Evolutionary conservation across 2,797 vertebrate genomes (phyloP).

Genomic region (Sciaenops ocellatus): DNA sequence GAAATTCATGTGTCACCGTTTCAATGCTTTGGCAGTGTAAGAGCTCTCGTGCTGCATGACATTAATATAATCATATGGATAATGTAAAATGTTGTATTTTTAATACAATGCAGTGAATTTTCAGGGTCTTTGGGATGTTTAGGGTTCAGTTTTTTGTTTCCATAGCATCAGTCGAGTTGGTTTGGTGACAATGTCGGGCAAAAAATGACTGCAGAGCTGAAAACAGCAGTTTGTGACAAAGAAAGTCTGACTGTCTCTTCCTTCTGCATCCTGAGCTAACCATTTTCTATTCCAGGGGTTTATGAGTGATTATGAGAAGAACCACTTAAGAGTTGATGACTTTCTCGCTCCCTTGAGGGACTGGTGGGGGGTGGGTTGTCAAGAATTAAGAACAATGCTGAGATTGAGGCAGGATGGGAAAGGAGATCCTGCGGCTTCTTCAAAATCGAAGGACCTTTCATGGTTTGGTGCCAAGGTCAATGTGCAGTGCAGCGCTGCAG

Average conservation of each 20-base stretch:
- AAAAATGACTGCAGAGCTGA: constrained; percentile 22
- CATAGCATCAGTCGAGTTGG: not conserved
- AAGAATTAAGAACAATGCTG: constrained; percentile 19
- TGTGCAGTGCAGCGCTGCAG: constrained; percentile 17
- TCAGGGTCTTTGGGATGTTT: not conserved
- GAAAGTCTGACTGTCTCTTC: not conserved
- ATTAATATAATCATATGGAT: not conserved
- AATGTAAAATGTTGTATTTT: not conserved
- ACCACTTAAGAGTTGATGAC: constrained; percentile 37
- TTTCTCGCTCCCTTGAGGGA: constrained; percentile 30
- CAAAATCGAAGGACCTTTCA: constrained; percentile 27
- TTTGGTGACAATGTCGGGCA: constrained; percentile 18
- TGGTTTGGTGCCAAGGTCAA: constrained; percentile 35
- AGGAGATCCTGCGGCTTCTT: constrained; percentile 6
- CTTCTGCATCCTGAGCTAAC: not conserved
- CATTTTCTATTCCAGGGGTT: constrained; percentile 13
- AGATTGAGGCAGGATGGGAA: constrained; percentile 2
- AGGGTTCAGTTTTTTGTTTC: not conserved
- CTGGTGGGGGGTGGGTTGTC: constrained; percentile 23
- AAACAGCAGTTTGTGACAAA: constrained; percentile 8
- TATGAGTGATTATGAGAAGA: constrained; percentile 38
- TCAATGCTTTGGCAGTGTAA: not conserved
- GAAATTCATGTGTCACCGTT: not conserved
- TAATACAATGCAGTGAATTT: not conserved
- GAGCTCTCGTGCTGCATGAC: not conserved